These are phyloP conservation scores for Yponomeuta evonymella DNA, from an alignment of 2,888 invertebrate species.

Conservation along the genomic window DNA sequence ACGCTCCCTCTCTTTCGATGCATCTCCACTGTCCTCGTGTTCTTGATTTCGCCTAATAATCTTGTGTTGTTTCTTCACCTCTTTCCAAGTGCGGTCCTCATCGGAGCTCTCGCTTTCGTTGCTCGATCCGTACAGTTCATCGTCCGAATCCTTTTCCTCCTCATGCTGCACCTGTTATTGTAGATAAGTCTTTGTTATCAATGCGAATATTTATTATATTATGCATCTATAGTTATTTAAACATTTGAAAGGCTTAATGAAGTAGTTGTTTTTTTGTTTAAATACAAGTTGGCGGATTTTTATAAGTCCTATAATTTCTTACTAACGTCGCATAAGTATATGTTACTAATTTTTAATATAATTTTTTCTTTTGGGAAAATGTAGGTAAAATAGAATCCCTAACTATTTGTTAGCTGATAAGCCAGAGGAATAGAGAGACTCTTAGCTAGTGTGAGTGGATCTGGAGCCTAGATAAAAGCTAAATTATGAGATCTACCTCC, in stretches of 20 bases:
- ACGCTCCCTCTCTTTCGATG: slow-evolving; percentile 32
- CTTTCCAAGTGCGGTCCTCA: slow-evolving; percentile 88
- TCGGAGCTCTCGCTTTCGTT: slow-evolving; percentile 80
- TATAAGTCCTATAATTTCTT: too few species aligned
- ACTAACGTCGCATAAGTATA: too few species aligned
- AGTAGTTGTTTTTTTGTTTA: too few species aligned
- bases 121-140: slow-evolving; percentile 63
- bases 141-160: slow-evolving; percentile 68
- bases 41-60: slow-evolving; percentile 69
- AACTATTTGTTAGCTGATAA: too few species aligned
- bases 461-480: too few species aligned
- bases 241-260: background rate
- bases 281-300: too few species aligned
- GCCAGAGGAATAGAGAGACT: too few species aligned
- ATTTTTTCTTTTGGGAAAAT: too few species aligned
- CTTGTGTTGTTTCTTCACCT: slow-evolving; percentile 85
- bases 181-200: background rate
- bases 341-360: too few species aligned
- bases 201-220: background rate
- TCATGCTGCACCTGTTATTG: slow-evolving; percentile 45
- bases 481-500: slow-evolving; percentile 44
- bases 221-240: background rate
- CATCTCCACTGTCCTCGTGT: slow-evolving; percentile 37
- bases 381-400: too few species aligned
- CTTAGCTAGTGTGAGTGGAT: too few species aligned